A percentile compares a stretch with the other conserved stretches of the same genome.
phyloP scores from a whole-genome alignment of 2,113 vertebrate genomes.

The Ifrita kowaldi region DNA sequence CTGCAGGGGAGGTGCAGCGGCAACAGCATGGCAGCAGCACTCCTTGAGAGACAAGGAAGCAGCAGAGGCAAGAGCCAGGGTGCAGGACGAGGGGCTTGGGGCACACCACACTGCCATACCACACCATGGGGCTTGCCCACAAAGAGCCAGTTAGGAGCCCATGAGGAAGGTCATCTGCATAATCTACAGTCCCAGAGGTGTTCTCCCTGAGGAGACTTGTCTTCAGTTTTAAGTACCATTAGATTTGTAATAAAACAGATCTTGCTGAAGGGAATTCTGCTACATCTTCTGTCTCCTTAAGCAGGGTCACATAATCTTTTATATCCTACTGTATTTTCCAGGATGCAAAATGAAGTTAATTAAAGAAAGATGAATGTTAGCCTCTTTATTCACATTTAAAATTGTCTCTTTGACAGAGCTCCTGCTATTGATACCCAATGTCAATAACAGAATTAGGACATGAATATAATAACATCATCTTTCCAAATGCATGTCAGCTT shows the following conservation, averaged over 20 bases:
- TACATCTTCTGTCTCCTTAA: background rate
- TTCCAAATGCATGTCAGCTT: background rate
- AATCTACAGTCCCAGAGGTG: background rate
- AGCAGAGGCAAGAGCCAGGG: background rate
- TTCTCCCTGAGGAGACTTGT: background rate
- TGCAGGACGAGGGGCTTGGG: background rate
- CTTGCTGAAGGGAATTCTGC: background rate
- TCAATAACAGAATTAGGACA: background rate
- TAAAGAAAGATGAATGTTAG: background rate
- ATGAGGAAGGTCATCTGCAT: background rate
- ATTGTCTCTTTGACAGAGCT: background rate
- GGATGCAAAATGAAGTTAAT: background rate
- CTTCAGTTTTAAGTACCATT: background rate
- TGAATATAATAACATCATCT: background rate
- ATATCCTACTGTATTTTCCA: background rate
- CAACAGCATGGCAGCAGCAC: background rate
- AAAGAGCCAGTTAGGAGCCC: accelerated
- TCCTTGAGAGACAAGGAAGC: background rate
- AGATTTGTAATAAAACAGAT: background rate
- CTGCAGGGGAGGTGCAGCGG: background rate
- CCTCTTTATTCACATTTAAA: background rate
- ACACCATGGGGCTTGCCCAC: background rate
- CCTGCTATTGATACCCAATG: background rate
- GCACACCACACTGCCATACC: accelerated
- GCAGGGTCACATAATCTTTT: background rate